Percentiles rank a stretch among this genome's conserved stretches.
phyloP scores from a whole-genome alignment of 1,140 invertebrate species.

The Microvelia longipes region DNA sequence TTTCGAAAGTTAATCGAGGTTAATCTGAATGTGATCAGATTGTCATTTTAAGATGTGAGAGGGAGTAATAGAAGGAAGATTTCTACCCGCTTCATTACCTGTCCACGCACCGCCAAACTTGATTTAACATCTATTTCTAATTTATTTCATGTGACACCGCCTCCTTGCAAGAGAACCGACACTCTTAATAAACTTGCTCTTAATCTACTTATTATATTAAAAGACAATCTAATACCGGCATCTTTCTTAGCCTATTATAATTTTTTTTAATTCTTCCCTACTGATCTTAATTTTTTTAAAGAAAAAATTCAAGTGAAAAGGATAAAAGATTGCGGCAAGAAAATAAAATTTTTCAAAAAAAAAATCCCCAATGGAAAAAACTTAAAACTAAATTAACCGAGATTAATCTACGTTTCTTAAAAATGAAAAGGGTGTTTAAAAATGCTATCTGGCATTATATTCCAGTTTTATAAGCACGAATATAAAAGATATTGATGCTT shows the following conservation, averaged over 20 bases:
- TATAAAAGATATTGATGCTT: no score
- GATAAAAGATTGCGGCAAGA: background rate
- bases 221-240: background rate
- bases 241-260: background rate
- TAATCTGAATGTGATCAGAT: background rate
- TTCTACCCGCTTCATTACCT: background rate
- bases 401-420: background rate
- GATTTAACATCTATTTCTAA: background rate
- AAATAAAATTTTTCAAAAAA: no score
- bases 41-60: background rate
- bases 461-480: no score
- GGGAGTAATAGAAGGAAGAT: background rate
- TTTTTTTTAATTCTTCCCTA: background rate
- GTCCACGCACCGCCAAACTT: background rate
- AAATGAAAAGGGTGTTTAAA: background rate
- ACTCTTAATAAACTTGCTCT: background rate
- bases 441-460: no score
- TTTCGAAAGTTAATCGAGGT: background rate
- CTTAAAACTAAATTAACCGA: background rate
- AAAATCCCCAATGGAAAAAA: background rate
- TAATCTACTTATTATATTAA: background rate
- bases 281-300: no score
- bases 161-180: background rate
- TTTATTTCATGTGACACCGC: background rate
- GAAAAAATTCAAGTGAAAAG: background rate